Conservation (phyloP, 92 coral and sea anemone genomes). For the Meandrina meandrites region DNA sequence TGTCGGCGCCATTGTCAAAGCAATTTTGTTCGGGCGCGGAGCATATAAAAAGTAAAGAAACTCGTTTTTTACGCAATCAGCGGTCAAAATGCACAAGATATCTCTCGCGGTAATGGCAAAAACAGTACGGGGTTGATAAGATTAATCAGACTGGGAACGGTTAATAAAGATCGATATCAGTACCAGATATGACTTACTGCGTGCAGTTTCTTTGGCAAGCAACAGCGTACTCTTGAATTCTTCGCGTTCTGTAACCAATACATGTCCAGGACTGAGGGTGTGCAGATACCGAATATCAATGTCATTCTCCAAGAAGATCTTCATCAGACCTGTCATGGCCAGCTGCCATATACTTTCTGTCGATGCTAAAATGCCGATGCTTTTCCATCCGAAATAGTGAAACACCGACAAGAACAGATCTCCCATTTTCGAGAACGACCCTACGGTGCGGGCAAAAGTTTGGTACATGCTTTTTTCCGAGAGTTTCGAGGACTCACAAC, state of each 20-base stretch:
- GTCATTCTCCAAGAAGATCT: slow-evolving; percentile 62
- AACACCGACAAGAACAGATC: slow-evolving; percentile 70
- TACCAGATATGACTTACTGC: slow-evolving; percentile 77
- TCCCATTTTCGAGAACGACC: slow-evolving; percentile 83
- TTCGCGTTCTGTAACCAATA: slow-evolving; percentile 73
- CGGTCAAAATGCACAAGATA: too few species aligned
- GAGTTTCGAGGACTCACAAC: slow-evolving; percentile 73
- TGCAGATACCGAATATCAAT: slow-evolving; percentile 80
- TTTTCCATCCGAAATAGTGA: slow-evolving; percentile 74
- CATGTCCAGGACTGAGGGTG: slow-evolving; percentile 79
- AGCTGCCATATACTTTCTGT: slow-evolving; percentile 87
- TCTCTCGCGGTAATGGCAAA: too few species aligned
- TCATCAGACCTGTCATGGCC: slow-evolving; percentile 67
- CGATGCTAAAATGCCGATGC: slow-evolving; percentile 80
- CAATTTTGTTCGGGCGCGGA: too few species aligned
- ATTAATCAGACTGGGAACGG: too few species aligned
- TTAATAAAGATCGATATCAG: too few species aligned
- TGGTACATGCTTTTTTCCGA: slow-evolving; percentile 77
- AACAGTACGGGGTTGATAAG: too few species aligned
- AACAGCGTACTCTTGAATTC: slow-evolving; percentile 66
- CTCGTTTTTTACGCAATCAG: too few species aligned
- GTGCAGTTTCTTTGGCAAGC: slow-evolving; percentile 60
- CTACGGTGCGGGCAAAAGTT: slow-evolving; percentile 80
- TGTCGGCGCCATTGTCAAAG: too few species aligned
- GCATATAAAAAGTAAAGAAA: too few species aligned